A percentile compares a stretch with the other conserved stretches of the same genome.
Evolutionary conservation across 2,113 vertebrate species (phyloP).

Genomic region (Tragulus kanchil): DNA sequence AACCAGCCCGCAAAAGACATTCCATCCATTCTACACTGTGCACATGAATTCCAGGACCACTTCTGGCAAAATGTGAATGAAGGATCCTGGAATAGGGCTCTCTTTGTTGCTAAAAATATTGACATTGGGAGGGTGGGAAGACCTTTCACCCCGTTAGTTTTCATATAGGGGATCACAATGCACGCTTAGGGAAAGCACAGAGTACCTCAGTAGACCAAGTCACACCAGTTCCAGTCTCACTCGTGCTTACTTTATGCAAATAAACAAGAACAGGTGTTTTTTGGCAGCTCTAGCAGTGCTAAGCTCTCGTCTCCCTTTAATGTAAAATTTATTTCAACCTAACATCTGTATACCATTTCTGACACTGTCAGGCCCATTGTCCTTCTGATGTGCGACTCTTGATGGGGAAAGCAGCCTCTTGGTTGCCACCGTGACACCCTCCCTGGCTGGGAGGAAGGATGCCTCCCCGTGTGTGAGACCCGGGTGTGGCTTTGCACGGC

Average conservation of each 20-base stretch:
- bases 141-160: conserved; percentile 16
- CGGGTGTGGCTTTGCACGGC: background rate
- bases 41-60: background rate
- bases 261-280: background rate
- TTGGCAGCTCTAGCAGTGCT: background rate
- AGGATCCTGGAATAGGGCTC: conserved; percentile 50
- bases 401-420: background rate
- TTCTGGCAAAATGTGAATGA: conserved; percentile 69
- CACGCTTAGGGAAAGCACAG: conserved; percentile 74
- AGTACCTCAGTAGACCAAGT: conserved; percentile 77
- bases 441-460: conserved; percentile 16
- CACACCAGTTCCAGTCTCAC: too few species aligned
- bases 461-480: background rate
- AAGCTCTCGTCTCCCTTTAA: background rate
- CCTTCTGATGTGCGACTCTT: background rate
- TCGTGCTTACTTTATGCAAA: background rate
- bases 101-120: conserved; percentile 68
- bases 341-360: background rate
- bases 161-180: conserved; percentile 48
- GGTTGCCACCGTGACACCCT: background rate
- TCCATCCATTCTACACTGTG: background rate
- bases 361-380: background rate
- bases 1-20: conserved; percentile 62
- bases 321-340: background rate
- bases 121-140: too few species aligned